Conservation (phyloP, 2,797 vertebrate genomes). For the Sus cebifrons region DNA sequence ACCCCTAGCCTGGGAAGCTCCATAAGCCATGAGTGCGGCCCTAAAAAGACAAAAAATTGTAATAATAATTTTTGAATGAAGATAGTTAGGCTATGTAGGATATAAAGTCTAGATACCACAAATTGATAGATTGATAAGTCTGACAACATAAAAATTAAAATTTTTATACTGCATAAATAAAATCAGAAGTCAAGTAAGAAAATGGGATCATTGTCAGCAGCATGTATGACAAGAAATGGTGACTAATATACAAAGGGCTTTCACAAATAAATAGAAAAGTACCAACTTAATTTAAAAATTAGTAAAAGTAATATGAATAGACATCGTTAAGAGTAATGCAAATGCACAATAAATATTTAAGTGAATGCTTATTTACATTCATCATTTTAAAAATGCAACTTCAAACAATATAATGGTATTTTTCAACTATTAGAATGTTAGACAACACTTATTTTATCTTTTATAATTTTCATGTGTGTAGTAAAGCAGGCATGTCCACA, state of each 20-base stretch:
- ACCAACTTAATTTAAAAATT: conserved; percentile 13
- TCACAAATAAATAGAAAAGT: conserved; percentile 26
- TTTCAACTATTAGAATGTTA: conserved; percentile 39
- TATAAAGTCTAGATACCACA: conserved; percentile 24
- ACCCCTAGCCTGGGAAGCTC: too few species aligned
- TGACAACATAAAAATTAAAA: not conserved
- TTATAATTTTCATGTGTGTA: not conserved
- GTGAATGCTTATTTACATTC: not conserved
- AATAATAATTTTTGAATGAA: conserved; percentile 5
- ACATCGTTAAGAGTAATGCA: conserved; percentile 35
- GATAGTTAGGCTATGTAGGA: not conserved
- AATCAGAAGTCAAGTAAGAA: conserved; percentile 29
- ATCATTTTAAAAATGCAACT: conserved; percentile 24
- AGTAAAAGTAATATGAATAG: conserved; percentile 5
- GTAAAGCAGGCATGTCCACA: not conserved
- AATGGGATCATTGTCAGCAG: not conserved
- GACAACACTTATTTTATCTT: not conserved
- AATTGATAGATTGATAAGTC: not conserved
- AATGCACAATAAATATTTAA: conserved; percentile 19
- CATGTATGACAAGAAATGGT: not conserved
- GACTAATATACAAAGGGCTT: not conserved
- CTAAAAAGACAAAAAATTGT: too few species aligned
- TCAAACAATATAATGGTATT: not conserved
- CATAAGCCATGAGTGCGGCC: too few species aligned
- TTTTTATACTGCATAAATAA: not conserved